Evolutionary conservation across 1,140 invertebrate species (phyloP).

Genomic region (Melitaea cinxia): DNA sequence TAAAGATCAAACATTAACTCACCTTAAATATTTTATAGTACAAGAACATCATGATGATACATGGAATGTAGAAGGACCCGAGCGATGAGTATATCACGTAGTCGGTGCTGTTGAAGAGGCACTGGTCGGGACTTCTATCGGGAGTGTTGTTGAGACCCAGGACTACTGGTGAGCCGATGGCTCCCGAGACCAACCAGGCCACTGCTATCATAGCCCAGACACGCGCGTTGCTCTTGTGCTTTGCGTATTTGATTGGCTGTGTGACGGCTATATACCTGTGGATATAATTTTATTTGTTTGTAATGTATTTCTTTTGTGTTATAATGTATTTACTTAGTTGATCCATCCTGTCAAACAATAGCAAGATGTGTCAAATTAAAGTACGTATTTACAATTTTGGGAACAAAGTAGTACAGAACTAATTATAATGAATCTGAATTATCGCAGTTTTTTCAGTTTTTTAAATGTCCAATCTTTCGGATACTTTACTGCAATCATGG

Average conservation of each 20-base stretch:
- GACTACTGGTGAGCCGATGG: constrained; percentile 98
- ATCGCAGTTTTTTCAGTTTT: no score
- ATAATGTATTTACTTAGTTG: no score
- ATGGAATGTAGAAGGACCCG: constrained; percentile 99
- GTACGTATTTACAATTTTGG: no score
- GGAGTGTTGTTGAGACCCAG: constrained; percentile 96
- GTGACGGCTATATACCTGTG: constrained; percentile 94
- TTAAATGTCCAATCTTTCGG: no score
- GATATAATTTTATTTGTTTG: constrained; percentile 44
- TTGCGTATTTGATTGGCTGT: constrained; percentile 99
- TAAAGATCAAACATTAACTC: constrained; percentile 13
- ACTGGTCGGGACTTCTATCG: constrained; percentile 88
- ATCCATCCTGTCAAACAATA: no score
- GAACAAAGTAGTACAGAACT: no score
- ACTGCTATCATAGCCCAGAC: constrained; percentile 97
- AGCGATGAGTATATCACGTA: constrained; percentile 99
- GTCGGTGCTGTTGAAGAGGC: constrained; percentile 98
- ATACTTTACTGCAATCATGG: no score
- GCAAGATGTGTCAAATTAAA: no score
- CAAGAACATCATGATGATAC: constrained; percentile 84
- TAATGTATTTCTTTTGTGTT: no score
- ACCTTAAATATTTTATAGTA: constrained; percentile 73
- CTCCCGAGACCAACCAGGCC: constrained; percentile 97
- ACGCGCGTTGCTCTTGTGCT: constrained; percentile 97
- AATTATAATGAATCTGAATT: no score